Evolutionary conservation across 2,888 invertebrate genomes (phyloP), one percentile per base, ranked within the genome.

Genomic region (Hyles lineata): DNA sequence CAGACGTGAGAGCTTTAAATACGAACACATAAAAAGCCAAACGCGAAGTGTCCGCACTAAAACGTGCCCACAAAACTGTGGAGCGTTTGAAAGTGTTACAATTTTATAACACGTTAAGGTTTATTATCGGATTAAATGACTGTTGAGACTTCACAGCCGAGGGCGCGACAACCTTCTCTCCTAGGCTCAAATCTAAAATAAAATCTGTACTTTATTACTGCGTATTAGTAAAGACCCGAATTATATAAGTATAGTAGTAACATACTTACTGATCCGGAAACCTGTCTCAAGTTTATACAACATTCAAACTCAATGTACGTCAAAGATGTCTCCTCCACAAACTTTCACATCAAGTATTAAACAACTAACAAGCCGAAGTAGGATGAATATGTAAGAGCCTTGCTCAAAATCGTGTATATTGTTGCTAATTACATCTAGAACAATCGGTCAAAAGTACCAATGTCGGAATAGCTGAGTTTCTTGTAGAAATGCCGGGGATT

Each of bases 121-220:
- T 70, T 29, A 78, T 72, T 62, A 76, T 67, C 67, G 43, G 67
- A 17, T 67, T 67, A 67, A 67, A 50, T 35, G 32, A 67, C 67
- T 67, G 23, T 43, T 43, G 21, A 19, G 32, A 43, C 15, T 43
- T 15, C n/a, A 19, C 55, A 8, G 8, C 52, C 5, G 55, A 55
- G 55, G 15, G 43, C 55, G 55, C 2, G 55, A 55, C n/a, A 55
- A n/a, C 0, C n/a, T 55, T 55, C 55, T n/a, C 50, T 50, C 8
- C 19, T n/a, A 17, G n/a, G n/a, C 19, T 55, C 5, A 55, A n/a
- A 55, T 55, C n/a, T 55, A n/a, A 55, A 55, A 55, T 55, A n/a
- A 55, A 55, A 55, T 7, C 15, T 43, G 43, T 43, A 0, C 9
- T 2, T 35, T 9, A 35, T 9, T 35, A 35, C 35, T 35, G 35